Evolutionary conservation across 1,140 invertebrate species (phyloP).

Genomic region (Drosophila ogumai): DNA sequence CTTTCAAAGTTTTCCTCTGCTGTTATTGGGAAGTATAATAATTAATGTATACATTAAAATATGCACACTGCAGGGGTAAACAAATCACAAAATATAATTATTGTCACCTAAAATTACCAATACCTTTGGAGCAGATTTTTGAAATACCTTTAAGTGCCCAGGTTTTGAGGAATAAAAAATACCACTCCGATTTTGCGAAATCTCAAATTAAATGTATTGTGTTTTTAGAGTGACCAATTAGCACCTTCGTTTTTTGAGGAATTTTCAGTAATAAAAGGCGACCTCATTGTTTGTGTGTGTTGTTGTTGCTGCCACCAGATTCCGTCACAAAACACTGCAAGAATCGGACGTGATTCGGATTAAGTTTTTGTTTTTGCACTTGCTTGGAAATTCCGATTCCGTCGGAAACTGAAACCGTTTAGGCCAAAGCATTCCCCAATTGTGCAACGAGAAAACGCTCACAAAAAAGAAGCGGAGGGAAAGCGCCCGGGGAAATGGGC

Average conservation of each 20-base stretch:
- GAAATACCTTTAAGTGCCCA: too few species aligned
- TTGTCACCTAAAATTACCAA: too few species aligned
- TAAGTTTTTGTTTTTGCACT: constrained; percentile 50
- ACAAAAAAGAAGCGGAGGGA: constrained; percentile 1
- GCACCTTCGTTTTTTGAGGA: not conserved
- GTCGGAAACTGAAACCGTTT: constrained; percentile 10
- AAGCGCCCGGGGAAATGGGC: constrained; percentile 24
- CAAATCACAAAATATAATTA: too few species aligned
- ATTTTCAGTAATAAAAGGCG: not conserved
- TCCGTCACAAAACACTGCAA: constrained; percentile 42
- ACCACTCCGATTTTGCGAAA: too few species aligned
- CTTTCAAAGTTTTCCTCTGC: too few species aligned
- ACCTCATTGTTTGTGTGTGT: not conserved
- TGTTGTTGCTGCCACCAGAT: constrained; percentile 2
- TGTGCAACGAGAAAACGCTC: constrained; percentile 40
- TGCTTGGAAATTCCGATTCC: constrained; percentile 36
- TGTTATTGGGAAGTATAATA: too few species aligned
- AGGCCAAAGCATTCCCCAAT: constrained; percentile 13
- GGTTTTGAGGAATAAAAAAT: too few species aligned
- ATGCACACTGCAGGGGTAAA: too few species aligned
- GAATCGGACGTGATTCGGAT: constrained; percentile 50
- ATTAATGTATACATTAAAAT: too few species aligned
- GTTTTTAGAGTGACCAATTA: not conserved
- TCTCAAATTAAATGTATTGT: too few species aligned
- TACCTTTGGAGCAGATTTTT: too few species aligned